Evolutionary conservation across 2,113 vertebrate genomes (phyloP), one percentile per base, ranked within the genome.

Genomic region (Podiceps cristatus): DNA sequence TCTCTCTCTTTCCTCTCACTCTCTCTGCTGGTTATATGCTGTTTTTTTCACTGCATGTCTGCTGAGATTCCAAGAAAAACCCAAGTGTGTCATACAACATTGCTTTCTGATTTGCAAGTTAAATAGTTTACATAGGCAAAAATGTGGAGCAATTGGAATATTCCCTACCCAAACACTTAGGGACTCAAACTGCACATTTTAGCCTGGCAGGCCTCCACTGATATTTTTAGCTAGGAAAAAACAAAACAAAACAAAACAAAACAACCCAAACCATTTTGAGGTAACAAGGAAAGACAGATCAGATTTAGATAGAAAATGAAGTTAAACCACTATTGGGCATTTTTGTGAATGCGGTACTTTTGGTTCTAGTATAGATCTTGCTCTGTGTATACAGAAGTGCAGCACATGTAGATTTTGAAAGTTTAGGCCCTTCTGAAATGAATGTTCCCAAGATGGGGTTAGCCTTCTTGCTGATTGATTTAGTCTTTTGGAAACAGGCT

Each of bases 21-120:
- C 58, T 95, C 74, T 91, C 62, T 91, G 62, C 85, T 95, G 92
- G 62, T 95, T 94, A 31, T 91, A 60, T 49, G 63, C 62, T 93
- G n/a, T 0, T 55, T 95, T 88, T 89, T 92, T 37, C 84, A 76
- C 69, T 89, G 52, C 75, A 35, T 91, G 83, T 94, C 94, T 95
- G 90, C 86, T 97, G 96, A 97, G 95, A 95, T 96, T 97, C 95
- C 85, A 88, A 75, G 96, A 94, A 97, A 97, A 95, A 93, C 85
- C 95, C 97, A 97, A 95, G 94, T 94, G 95, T 96, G 95, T 96
- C 95, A 96, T 96, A 96, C 95, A 98, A 95, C 96, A 91, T 94
- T 96, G 93, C 94, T 96, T 97, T 97, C 95, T 97, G 91, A 97
- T 97, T 96, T 98, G 93, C 93, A 97, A 97, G 94, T 98, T 94